Conservation (phyloP, 2,888 invertebrate species). For the Acrobasis suavella region DNA sequence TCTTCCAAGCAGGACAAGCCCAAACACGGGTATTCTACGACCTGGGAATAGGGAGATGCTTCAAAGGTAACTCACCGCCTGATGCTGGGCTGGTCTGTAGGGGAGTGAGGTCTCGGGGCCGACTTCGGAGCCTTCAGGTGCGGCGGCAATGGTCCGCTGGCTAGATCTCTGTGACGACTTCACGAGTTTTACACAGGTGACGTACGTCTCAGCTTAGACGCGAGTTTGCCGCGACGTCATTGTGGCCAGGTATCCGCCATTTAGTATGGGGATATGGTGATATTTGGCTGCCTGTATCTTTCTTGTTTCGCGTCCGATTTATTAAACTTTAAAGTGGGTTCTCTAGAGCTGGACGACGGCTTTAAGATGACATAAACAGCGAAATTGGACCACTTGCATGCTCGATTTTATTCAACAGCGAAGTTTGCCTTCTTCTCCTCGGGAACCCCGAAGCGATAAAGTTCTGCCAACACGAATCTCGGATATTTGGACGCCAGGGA, state of each 20-base stretch:
- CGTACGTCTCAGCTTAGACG: neutral
- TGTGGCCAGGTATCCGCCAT: neutral
- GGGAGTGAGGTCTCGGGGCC: neutral
- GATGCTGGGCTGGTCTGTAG: neutral
- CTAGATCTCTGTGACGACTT: neutral
- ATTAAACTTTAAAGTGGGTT: neutral
- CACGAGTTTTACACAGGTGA: neutral
- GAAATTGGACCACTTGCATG: neutral
- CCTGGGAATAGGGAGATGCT: neutral
- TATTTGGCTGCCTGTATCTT: neutral
- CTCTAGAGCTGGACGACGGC: neutral
- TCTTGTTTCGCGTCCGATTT: neutral
- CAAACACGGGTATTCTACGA: too few species aligned
- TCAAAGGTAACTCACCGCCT: neutral
- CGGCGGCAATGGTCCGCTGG: neutral
- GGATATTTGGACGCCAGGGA: too few species aligned
- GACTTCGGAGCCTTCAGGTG: neutral
- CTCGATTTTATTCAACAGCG: neutral
- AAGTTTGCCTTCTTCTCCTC: neutral
- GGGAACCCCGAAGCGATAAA: neutral
- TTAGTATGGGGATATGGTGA: too few species aligned
- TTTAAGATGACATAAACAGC: neutral
- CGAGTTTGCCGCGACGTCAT: neutral
- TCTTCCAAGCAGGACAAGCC: too few species aligned
- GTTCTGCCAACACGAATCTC: too few species aligned